A percentile compares a stretch with the other conserved stretches of the same genome.
Evolutionary conservation across 2,888 invertebrate genomes (phyloP).

Genomic region (Capitulum mitella): DNA sequence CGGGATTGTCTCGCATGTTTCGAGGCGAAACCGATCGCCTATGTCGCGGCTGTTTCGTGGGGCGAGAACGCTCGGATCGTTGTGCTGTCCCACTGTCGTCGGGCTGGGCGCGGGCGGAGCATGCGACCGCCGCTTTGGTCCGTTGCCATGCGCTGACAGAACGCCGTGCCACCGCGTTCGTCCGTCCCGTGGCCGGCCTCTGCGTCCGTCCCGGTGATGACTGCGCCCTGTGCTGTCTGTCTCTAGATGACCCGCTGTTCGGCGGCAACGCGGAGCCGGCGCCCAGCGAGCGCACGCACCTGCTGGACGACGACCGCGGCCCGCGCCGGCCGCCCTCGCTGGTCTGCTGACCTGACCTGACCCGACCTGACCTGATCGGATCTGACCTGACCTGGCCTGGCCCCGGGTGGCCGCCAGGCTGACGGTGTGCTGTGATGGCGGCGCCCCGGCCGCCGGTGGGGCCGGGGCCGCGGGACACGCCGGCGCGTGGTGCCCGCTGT

Average conservation of each 20-base stretch:
- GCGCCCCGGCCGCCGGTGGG: no score
- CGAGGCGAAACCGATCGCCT: not conserved
- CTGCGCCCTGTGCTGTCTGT: not conserved
- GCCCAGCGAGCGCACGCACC: not conserved
- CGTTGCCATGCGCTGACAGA: no score
- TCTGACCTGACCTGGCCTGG: no score
- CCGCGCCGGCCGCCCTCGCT: not conserved
- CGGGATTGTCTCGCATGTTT: no score
- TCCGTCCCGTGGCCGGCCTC: not conserved
- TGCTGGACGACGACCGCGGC: not conserved
- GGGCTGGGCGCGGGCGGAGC: no score
- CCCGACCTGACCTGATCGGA: no score
- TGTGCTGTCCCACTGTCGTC: no score
- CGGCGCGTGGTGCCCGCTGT: no score
- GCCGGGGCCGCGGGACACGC: no score
- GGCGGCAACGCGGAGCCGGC: not conserved
- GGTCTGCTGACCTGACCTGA: not conserved
- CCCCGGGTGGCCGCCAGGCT: no score
- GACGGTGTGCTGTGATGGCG: no score
- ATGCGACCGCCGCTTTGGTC: not conserved
- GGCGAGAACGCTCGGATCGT: not conserved
- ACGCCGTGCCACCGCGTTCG: not conserved
- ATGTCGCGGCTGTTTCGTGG: not conserved
- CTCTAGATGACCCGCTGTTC: constrained; percentile 12
- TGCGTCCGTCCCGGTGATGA: not conserved